Percentiles rank a stretch among this genome's conserved stretches.
Conservation (phyloP, 2,797 vertebrate genomes). For the Gallirallus australis region DNA sequence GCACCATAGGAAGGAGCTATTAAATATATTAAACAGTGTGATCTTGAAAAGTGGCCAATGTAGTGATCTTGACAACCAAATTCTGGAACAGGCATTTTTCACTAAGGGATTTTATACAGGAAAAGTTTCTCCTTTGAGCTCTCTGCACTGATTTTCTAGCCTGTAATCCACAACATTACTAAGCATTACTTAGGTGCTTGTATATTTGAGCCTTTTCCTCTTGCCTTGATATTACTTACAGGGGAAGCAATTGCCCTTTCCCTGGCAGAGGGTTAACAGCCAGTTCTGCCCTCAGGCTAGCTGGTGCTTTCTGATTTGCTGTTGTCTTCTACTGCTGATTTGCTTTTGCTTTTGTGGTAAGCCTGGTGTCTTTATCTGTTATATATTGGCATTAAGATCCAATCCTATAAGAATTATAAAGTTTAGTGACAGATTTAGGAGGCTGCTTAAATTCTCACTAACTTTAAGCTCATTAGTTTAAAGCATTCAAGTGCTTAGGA, state of each 20-base stretch:
- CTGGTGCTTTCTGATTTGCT: not conserved
- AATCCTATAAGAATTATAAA: not conserved
- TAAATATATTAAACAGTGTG: not conserved
- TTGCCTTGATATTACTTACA: not conserved
- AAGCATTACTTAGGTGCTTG: not conserved
- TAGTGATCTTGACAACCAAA: not conserved
- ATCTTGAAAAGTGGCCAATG: not conserved
- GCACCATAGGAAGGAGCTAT: not conserved
- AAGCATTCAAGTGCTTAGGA: not conserved
- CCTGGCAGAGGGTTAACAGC: not conserved
- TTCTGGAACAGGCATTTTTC: not conserved
- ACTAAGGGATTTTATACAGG: not conserved
- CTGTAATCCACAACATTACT: not conserved
- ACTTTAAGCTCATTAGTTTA: not conserved
- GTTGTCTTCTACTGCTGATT: not conserved
- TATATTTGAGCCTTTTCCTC: not conserved
- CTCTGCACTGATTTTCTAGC: not conserved
- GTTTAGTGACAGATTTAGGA: not conserved
- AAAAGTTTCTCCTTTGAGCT: not conserved
- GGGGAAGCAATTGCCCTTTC: not conserved
- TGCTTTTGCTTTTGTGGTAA: not conserved
- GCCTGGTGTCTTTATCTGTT: not conserved
- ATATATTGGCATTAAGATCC: not conserved
- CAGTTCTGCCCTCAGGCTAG: not conserved
- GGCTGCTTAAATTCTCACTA: not conserved